Conservation (phyloP, 2,797 vertebrate species). For the Sebastiscus albofasciatus region DNA sequence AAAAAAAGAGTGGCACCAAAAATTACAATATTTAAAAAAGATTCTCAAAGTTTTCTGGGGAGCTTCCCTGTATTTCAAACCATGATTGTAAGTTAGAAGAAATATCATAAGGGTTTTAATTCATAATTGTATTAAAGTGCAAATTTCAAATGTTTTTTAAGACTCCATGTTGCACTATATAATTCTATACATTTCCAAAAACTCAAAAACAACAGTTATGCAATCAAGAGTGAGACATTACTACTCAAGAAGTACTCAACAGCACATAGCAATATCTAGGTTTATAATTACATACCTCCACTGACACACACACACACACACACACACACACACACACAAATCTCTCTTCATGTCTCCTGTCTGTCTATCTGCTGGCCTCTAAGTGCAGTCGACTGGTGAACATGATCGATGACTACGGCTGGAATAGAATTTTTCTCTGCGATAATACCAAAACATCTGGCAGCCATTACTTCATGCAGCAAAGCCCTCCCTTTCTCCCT, state of each 20-base stretch:
- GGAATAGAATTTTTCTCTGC: conserved; percentile 55
- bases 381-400: conserved; percentile 43
- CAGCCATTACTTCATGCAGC: conserved; percentile 60
- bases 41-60: not conserved
- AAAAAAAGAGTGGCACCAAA: not conserved
- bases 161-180: not conserved
- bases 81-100: not conserved
- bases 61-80: not conserved
- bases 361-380: conserved; percentile 37
- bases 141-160: not conserved
- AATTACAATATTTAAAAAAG: not conserved
- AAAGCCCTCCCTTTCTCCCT: conserved; percentile 26
- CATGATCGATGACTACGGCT: conserved; percentile 62
- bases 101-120: not conserved
- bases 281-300: not conserved
- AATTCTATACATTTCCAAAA: not conserved
- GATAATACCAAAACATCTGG: conserved; percentile 75
- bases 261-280: not conserved
- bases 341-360: conserved; percentile 36
- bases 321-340: not conserved
- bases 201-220: not conserved
- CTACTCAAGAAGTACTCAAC: not conserved
- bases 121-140: not conserved
- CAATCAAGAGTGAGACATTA: not conserved
- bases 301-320: not conserved